Base-by-base conservation (phyloP, 2,797 vertebrate genomes). In the Rhynchotus rufescens region DNA sequence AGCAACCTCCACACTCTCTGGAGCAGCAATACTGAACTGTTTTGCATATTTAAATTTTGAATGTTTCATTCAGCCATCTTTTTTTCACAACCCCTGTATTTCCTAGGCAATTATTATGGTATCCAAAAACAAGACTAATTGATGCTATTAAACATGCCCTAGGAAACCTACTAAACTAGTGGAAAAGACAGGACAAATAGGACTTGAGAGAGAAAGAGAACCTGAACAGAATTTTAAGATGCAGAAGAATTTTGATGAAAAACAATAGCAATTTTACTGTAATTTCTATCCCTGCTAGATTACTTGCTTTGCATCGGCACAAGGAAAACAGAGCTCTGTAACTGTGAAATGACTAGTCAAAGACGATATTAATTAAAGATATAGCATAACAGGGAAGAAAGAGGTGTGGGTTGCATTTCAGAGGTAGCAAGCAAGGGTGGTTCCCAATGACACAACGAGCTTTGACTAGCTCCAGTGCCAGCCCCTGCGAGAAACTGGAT, bases 401-500 rank as follows among this genome's bases (percentile, higher is more conserved):
- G 69, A 90, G 75, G 49, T 4, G 84, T n/a, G 74, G 77, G 56
- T 34, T 10, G 2, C 11, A 25, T 75, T 52, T 23, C 56, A 36
- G 73, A 69, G 56, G 36, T 36, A 49, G 64, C 1, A 10, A 66
- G 83, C 28, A 1, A 32, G 71, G 78, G 9, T 32, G 72, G 36
- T 42, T 88, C 77, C 69, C 0, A 0, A 10, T 9, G 80, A 19
- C 12, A 52, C 34, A 65, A 76, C 5, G 59, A 52, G 45, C 4
- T 80, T 83, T 66, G 15, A 0, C 49, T 76, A 4, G 2, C 77
- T 47, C 84, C 32, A 13, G 15, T 82, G 10, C 47, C 17, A 3
- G 0, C 15, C 72, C 51, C 45, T 12, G 68, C 6, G 19, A 0
- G 0, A 45, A 2, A 40, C 34, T 2, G 12, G 30, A 4, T 59